These are phyloP conservation scores for Sus scrofa DNA, from an alignment of 2,113 vertebrate genomes.

Conservation along the genomic window T2T-Sscrofa CM000825.6:53554501-53555000, in stretches of 20 bases:
- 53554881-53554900: background rate
- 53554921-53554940: background rate
- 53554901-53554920: fast-evolving
- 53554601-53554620: background rate
- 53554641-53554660: background rate
- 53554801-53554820: background rate
- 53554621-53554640: background rate
- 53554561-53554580: slow-evolving; percentile 86
- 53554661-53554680: background rate
- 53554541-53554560: slow-evolving; percentile 88
- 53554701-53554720: background rate
- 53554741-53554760: background rate
- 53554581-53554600: background rate
- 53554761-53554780: background rate
- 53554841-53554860: background rate
- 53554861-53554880: background rate
- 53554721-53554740: background rate
- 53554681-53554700: background rate
- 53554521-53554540: slow-evolving; percentile 88
- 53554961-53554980: background rate
- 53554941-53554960: background rate
- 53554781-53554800: background rate
- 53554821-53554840: background rate
- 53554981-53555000: background rate
- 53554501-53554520: slow-evolving; percentile 92